Percentiles rank a stretch among this genome's conserved stretches.
phyloP scores from a whole-genome alignment of 2,113 vertebrate species.

The Rhipidura dahli region DNA sequence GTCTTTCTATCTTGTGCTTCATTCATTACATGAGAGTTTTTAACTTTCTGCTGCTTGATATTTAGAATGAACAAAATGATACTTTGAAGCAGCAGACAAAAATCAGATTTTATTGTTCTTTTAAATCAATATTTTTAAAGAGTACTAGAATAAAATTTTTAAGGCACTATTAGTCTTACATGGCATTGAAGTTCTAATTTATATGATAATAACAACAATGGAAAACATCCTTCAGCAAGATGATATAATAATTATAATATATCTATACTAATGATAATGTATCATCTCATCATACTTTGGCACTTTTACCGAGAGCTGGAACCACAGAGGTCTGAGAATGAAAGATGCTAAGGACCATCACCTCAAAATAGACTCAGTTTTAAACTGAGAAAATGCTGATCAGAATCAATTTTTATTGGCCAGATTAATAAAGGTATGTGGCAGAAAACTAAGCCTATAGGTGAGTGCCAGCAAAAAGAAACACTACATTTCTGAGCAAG shows the following conservation, averaged over 20 bases:
- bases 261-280: not conserved
- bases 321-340: not conserved
- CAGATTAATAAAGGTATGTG: not conserved
- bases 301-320: not conserved
- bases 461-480: not conserved
- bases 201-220: not conserved
- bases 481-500: not conserved
- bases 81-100: slow-evolving; percentile 39
- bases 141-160: slow-evolving; percentile 33
- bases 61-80: slow-evolving; percentile 48
- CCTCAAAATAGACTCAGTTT: not conserved
- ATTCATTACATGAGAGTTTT: not conserved
- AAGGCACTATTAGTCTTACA: slow-evolving; percentile 49
- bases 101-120: slow-evolving; percentile 57
- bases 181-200: slow-evolving; percentile 6
- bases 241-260: not conserved
- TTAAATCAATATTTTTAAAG: slow-evolving; percentile 59
- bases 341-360: not conserved
- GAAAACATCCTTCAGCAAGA: not conserved
- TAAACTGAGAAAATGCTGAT: not conserved
- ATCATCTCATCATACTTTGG: not conserved
- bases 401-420: not conserved
- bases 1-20: not conserved
- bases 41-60: not conserved
- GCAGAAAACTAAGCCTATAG: not conserved